phyloP scores from a whole-genome alignment of 2,888 invertebrate species.

The Pocota personata region DNA sequence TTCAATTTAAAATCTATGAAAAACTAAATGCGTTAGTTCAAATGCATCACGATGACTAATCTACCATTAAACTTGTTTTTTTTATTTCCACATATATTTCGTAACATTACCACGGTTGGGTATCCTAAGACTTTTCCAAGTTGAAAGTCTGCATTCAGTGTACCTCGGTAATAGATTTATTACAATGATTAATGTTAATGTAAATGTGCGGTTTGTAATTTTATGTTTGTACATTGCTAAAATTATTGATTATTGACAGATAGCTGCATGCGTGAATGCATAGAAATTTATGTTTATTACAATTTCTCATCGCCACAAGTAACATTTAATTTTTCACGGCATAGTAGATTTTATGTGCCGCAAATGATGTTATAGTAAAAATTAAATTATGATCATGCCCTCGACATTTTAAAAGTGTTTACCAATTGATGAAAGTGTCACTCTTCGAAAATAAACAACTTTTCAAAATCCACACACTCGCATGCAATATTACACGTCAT shows the following conservation, averaged over 20 bases:
- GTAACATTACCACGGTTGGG: background rate
- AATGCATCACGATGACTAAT: background rate
- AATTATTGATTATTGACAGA: constrained; percentile 26
- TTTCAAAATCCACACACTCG: constrained; percentile 6
- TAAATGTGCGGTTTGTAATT: background rate
- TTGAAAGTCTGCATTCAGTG: background rate
- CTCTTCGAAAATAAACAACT: background rate
- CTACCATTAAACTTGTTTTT: constrained; percentile 8
- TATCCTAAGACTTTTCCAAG: background rate
- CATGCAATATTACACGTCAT: background rate
- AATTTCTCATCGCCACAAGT: background rate
- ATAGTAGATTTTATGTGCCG: background rate
- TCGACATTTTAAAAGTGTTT: background rate
- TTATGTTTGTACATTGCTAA: constrained; percentile 5
- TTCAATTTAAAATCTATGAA: background rate
- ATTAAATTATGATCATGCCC: background rate
- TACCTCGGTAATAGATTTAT: background rate
- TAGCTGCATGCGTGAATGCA: constrained; percentile 16
- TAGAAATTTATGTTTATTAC: constrained; percentile 6
- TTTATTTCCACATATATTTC: constrained; percentile 4
- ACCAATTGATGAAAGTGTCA: background rate
- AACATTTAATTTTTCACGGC: background rate
- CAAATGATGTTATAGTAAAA: background rate
- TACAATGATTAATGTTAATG: constrained; percentile 14
- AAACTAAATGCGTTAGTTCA: background rate